Conservation (phyloP, 2,797 vertebrate species). For the Anableps anableps region DNA sequence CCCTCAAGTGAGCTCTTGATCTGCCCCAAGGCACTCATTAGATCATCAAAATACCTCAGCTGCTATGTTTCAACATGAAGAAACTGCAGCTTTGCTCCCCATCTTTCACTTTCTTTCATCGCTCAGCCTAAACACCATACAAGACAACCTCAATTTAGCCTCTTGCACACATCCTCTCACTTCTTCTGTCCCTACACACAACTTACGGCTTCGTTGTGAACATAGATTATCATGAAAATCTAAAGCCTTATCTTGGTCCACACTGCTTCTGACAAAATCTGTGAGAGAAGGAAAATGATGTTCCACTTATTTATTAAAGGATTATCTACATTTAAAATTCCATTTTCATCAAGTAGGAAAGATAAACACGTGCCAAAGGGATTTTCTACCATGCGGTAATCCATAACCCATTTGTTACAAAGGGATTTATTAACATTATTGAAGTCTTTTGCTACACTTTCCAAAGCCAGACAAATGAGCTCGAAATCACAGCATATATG, state of each 20-base stretch:
- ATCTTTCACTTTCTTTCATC: not conserved
- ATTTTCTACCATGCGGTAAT: conserved; percentile 16
- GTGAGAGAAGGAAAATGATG: not conserved
- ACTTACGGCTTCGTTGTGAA: not conserved
- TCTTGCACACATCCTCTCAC: not conserved
- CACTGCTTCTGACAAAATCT: conserved; percentile 6
- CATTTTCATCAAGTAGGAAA: not conserved
- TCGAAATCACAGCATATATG: not conserved
- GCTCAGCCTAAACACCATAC: not conserved
- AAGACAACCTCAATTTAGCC: not conserved
- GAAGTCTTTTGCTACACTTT: conserved; percentile 2
- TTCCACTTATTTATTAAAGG: conserved; percentile 5
- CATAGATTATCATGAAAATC: not conserved
- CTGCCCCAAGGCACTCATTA: not conserved
- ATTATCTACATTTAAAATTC: conserved; percentile 23
- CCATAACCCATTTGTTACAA: not conserved
- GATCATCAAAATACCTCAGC: conserved; percentile 4
- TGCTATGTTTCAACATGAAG: not conserved
- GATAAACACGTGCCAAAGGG: not conserved
- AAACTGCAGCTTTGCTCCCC: not conserved
- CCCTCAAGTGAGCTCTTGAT: not conserved
- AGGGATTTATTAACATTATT: conserved; percentile 13
- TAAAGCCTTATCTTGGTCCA: not conserved
- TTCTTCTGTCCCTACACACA: not conserved
- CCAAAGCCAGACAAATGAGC: conserved; percentile 6